Percentiles rank a stretch among this genome's conserved stretches.
Evolutionary conservation across 1,140 invertebrate species (phyloP).

Genomic region (Listronotus oregonensis): DNA sequence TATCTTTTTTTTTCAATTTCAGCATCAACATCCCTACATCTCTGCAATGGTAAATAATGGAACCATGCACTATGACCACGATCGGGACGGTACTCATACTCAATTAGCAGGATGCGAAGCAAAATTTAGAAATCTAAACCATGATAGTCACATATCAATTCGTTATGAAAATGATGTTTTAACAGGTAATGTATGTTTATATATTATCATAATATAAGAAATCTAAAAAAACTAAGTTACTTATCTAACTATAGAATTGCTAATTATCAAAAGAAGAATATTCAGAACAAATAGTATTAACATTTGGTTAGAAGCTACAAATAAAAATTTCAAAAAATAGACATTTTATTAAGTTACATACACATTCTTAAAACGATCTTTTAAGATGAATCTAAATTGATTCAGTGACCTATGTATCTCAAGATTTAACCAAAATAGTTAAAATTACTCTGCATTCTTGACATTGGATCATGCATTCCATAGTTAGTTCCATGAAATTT

Average conservation of each 20-base stretch:
- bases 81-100: slow-evolving; percentile 97
- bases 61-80: slow-evolving; percentile 94
- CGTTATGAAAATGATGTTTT: slow-evolving; percentile 89
- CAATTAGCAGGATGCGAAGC: slow-evolving; percentile 93
- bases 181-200: slow-evolving; percentile 65
- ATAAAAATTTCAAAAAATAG: no score
- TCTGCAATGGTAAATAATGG: slow-evolving; percentile 99
- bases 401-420: no score
- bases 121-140: slow-evolving; percentile 90
- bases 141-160: slow-evolving; percentile 90
- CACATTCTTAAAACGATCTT: no score
- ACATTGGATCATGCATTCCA: no score
- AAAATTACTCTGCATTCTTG: no score
- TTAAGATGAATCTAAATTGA: no score
- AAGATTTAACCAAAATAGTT: no score
- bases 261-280: no score
- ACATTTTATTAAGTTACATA: no score
- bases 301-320: neutral
- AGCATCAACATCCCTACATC: slow-evolving; percentile 98
- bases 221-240: no score
- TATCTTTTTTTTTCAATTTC: slow-evolving; percentile 38
- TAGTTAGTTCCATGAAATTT: no score
- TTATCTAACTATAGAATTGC: neutral
- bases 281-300: neutral
- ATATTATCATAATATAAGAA: no score